Evolutionary conservation across 2,888 invertebrate species (phyloP).

Genomic region (Drosophila putrida): DNA sequence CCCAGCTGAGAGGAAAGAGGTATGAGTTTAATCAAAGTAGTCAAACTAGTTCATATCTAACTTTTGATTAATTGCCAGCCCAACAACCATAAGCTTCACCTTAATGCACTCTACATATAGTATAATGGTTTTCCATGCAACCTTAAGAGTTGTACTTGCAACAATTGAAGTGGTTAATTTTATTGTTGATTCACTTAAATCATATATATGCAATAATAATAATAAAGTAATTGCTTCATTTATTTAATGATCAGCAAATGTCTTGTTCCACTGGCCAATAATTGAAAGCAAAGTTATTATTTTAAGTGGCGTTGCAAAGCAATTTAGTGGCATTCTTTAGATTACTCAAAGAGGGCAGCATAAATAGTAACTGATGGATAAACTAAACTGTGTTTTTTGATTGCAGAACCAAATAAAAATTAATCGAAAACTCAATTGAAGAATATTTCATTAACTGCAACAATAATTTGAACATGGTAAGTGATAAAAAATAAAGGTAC

Average conservation of each 20-base stretch:
- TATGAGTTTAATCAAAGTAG: constrained; percentile 5
- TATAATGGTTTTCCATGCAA: neutral
- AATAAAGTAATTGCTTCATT: constrained; percentile 77
- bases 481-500: too few species aligned
- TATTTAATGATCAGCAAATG: constrained; percentile 71
- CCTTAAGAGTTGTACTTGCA: neutral
- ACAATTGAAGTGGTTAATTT: constrained; percentile 17
- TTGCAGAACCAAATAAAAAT: neutral
- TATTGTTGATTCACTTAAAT: constrained; percentile 36
- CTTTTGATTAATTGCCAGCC: constrained; percentile 27
- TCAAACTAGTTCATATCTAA: constrained; percentile 27
- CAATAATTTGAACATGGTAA: neutral
- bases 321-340: constrained; percentile 41
- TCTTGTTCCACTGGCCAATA: constrained; percentile 37
- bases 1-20: constrained; percentile 1
- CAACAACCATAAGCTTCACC: neutral
- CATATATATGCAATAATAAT: constrained; percentile 68
- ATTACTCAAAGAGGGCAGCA: constrained; percentile 3
- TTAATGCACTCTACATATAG: neutral
- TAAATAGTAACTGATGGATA: neutral
- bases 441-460: too few species aligned
- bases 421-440: neutral
- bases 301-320: constrained; percentile 47
- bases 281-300: constrained; percentile 57
- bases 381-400: neutral